Evolutionary conservation across 2,797 vertebrate genomes (phyloP), one percentile per base, ranked within the genome.

Genomic region (Alosa sapidissima): DNA sequence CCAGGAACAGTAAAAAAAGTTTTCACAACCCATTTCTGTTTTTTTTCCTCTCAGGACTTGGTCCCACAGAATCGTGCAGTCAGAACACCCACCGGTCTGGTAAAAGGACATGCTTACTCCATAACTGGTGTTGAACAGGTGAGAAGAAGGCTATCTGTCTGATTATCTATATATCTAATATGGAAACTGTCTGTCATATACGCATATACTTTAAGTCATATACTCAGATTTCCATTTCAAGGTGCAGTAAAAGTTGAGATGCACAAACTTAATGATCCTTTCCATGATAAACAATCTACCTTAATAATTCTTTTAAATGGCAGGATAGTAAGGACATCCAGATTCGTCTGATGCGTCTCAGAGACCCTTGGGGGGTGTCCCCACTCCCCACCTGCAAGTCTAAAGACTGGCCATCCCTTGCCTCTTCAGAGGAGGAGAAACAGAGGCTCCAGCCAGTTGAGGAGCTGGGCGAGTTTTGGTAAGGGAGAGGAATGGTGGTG

Each of bases 41-140:
- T 51, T 45, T 33, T 5, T 33, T 2, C 62, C 16, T n/a, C 41
- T 9, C 92, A 99, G 98, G 93, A 94, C 1, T 89, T 94, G 33
- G 91, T 97, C 88, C 94, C 95, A 0, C 91, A 93, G 91, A 96
- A 97, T 81, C 92, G 95, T 84, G 97, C 98, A 92, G 95, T 94
- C 1, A 95, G 95, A 72, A 98, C 97, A 84, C 91, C 94, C 5
- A 96, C 94, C 0, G 98, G 98, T 55, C 95, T 99, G 0, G 94
- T 99, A 87, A 96, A 91, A 89, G 97, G 98, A 6, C 98, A 99
- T 0, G 98, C 98, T 78, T 99, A 99, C 93, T 99, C 98, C 0
- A 95, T 99, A 91, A 99, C 97, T 0, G 96, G 94, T 6, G 95
- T 99, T 88, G 97, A 97, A 84, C 97, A 99, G 96, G 98, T 99